Conservation (phyloP, 1,140 invertebrate genomes). For the Heliothis virescens region DNA sequence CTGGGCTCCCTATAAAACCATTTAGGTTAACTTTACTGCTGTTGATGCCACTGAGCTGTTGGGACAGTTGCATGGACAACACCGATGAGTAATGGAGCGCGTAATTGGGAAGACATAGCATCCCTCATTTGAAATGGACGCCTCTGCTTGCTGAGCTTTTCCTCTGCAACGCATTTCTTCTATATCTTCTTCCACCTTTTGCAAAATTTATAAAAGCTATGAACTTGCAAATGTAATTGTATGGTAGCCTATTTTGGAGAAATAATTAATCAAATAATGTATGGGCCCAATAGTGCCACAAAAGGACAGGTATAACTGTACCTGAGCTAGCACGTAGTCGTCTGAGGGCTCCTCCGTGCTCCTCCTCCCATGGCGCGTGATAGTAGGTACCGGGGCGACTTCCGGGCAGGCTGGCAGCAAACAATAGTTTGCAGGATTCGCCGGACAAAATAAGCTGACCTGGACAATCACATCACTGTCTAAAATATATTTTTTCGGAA, state of each 20-base stretch:
- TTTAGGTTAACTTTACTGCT: slow-evolving; percentile 90
- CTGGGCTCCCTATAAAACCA: too few relatives aligned
- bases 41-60: slow-evolving; percentile 98
- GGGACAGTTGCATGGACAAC: slow-evolving; percentile 99
- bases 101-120: slow-evolving; percentile 94
- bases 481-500: too few relatives aligned
- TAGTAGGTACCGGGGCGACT: slow-evolving; percentile 96
- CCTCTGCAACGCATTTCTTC: slow-evolving; percentile 98
- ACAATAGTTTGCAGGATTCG: slow-evolving; percentile 95
- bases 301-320: slow-evolving; percentile 50
- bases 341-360: slow-evolving; percentile 94
- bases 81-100: slow-evolving; percentile 96
- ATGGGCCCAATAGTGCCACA: too few relatives aligned
- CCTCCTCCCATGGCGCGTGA: slow-evolving; percentile 97
- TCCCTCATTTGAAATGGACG: slow-evolving; percentile 96
- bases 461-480: slow-evolving; percentile 45
- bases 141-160: slow-evolving; percentile 95
- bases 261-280: too few relatives aligned
- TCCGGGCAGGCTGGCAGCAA: slow-evolving; percentile 98
- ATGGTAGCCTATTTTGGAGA: too few relatives aligned
- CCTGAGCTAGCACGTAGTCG: slow-evolving; percentile 93
- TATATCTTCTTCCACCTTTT: slow-evolving; percentile 96
- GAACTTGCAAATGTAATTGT: background rate
- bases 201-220: background rate
- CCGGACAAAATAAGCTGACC: slow-evolving; percentile 95